Conservation (phyloP, 2,888 invertebrate genomes). For the Glaucopsyche alexis region DNA sequence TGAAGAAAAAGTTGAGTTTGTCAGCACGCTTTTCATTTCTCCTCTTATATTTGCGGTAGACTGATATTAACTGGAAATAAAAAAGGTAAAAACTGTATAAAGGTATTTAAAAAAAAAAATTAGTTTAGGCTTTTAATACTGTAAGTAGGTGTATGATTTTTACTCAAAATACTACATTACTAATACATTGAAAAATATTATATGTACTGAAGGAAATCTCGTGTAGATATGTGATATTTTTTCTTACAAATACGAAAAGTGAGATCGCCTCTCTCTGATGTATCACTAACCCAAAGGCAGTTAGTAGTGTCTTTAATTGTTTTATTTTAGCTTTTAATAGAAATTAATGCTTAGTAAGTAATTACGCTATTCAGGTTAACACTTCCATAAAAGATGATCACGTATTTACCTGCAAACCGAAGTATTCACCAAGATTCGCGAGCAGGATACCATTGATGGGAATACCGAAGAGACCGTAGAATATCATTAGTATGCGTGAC, state of each 20-base stretch:
- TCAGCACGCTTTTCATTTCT: conserved; percentile 80
- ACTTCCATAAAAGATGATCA: neutral
- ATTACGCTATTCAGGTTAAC: neutral
- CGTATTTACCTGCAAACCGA: conserved; percentile 85
- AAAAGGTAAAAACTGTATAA: neutral
- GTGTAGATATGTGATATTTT: too few species aligned
- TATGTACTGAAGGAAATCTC: too few species aligned
- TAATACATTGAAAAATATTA: too few species aligned
- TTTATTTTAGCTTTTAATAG: too few species aligned
- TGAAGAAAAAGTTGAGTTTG: conserved; percentile 82
- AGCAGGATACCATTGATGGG: conserved; percentile 90
- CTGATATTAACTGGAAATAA: conserved; percentile 83
- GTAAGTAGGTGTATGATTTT: neutral
- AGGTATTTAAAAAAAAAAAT: neutral
- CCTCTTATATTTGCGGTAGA: conserved; percentile 90
- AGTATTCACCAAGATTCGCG: conserved; percentile 91
- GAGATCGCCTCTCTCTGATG: too few species aligned
- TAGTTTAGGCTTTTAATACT: neutral
- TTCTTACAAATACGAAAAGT: too few species aligned
- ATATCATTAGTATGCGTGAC: conserved; percentile 91
- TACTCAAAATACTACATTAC: too few species aligned
- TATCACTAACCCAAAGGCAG: too few species aligned
- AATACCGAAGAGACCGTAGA: conserved; percentile 92
- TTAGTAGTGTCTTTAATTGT: too few species aligned
- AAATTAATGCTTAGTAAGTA: too few species aligned